Percentiles rank a stretch among this genome's conserved stretches.
These are phyloP conservation scores for Piliocolobus tephrosceles DNA, from an alignment of 2,113 vertebrate genomes.

Conservation along the genomic window DNA sequence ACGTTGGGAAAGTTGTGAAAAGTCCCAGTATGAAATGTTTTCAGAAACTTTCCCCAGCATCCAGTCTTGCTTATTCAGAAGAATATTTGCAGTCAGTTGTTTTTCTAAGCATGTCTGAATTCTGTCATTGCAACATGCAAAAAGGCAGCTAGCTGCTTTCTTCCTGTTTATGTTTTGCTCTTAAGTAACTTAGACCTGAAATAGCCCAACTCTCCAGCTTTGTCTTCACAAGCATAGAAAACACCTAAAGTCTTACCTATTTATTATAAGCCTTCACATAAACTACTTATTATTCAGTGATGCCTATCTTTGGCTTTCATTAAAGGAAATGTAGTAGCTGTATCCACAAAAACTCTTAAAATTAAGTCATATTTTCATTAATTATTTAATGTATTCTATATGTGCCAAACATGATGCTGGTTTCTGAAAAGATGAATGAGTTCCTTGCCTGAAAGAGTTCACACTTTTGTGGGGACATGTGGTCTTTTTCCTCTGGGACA, in stretches of 20 bases:
- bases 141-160: neutral
- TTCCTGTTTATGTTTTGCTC: conserved; percentile 47
- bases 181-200: conserved; percentile 3
- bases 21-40: conserved; percentile 36
- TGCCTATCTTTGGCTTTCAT: neutral
- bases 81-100: conserved; percentile 55
- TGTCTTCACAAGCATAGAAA: neutral
- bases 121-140: conserved; percentile 18
- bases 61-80: conserved; percentile 55
- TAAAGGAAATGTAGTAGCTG: neutral
- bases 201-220: neutral
- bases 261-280: conserved; percentile 7
- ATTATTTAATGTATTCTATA: neutral
- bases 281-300: neutral
- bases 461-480: neutral
- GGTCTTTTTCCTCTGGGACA: neutral
- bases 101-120: conserved; percentile 56
- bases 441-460: neutral
- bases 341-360: neutral
- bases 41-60: conserved; percentile 35
- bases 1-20: conserved; percentile 47
- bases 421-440: neutral
- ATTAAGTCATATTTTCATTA: neutral
- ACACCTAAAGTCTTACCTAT: neutral
- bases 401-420: neutral